Evolutionary conservation across 2,113 vertebrate genomes (phyloP), one percentile per base, ranked within the genome.

Genomic region (Motacilla alba): DNA sequence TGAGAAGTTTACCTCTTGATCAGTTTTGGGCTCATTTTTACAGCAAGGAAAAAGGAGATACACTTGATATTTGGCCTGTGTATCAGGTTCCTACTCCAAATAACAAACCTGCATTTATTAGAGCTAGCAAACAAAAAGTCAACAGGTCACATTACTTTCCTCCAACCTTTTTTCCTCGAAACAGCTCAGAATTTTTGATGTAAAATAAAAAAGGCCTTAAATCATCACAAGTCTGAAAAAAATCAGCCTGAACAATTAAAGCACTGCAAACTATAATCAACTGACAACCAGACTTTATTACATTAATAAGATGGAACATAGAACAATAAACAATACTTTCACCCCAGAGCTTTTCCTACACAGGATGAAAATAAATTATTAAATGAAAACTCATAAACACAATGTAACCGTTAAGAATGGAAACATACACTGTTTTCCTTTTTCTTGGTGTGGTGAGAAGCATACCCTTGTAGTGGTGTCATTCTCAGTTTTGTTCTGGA

Each of bases 371-470:
- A 56, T 15, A 47, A 22, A 31, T 33, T 35, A 81, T 31, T 86
- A 73, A 74, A 76, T 14, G 89, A 68, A 76, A 84, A 67, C 15
- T 56, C 33, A 39, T 55, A 14, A 90, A 49, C 8, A 86, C 5
- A 56, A 19, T 16, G 8, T 46, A 83, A 83, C 17, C 56, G 18
- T 72, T 75, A 87, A 56, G 76, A 78, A 84, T 17, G 56, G 79
- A 74, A 53, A 98, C 99, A 94, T 98, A 99, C 99, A 95, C 63
- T 98, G 96, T 87, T 97, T 98, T 83, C 98, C 99, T 92, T 97
- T 98, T 78, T 98, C 97, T 91, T 98, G 98, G 28, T 98, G 88
- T 1, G 98, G 99, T 4, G 98, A 98, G 95, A 99, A 99, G 95
- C 99, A 99, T 68, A 95, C 68, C 56, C 86, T 93, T 39, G 95